Evolutionary conservation across 2,888 invertebrate genomes (phyloP).

Genomic region (Hyalella azteca): DNA sequence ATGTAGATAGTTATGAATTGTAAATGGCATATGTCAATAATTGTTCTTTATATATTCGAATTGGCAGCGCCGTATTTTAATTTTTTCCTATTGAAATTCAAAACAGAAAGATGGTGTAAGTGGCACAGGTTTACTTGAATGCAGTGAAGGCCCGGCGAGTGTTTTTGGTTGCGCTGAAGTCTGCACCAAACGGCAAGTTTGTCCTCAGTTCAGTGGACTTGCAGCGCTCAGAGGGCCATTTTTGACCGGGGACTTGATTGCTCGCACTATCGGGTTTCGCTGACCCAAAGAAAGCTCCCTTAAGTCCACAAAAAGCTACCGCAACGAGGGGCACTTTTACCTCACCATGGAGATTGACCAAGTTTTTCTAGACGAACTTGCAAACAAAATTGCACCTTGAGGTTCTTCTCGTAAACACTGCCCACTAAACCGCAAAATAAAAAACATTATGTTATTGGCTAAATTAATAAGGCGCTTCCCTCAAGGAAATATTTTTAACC

Average conservation of each 20-base stretch:
- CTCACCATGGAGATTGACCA: not conserved
- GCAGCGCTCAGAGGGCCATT: not conserved
- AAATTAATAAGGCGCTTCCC: no score
- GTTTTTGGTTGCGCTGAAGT: not conserved
- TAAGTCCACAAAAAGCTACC: not conserved
- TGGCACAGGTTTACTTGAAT: not conserved
- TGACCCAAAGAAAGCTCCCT: conserved; percentile 22
- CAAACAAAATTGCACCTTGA: no score
- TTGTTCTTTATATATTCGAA: no score
- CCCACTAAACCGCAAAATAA: no score
- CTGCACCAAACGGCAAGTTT: conserved; percentile 2
- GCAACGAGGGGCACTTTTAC: conserved; percentile 9
- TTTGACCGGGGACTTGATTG: conserved; percentile 26
- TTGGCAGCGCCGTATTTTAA: no score
- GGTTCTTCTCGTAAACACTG: no score
- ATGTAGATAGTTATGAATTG: no score
- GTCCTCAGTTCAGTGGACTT: not conserved
- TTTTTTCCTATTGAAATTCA: no score
- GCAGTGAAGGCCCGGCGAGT: not conserved
- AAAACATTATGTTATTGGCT: no score
- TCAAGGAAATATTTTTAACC: no score
- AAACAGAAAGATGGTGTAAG: no score
- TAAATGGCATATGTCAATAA: no score
- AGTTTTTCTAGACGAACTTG: conserved; percentile 18
- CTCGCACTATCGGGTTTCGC: conserved; percentile 21